phyloP scores from a whole-genome alignment of 2,797 vertebrate genomes.

The Limnodromus scolopaceus region DNA sequence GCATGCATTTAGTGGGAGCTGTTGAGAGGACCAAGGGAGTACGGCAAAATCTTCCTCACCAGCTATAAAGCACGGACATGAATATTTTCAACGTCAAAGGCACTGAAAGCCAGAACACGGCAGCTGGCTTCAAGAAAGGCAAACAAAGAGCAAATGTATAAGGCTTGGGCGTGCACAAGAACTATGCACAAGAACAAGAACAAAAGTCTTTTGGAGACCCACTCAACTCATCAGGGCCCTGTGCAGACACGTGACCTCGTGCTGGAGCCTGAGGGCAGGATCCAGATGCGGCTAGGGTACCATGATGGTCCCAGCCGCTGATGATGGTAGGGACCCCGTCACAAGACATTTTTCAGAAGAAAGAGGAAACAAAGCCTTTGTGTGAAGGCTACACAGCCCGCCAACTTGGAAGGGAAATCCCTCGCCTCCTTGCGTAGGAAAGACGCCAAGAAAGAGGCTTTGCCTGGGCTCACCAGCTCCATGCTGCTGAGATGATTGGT shows the following conservation, averaged over 20 bases:
- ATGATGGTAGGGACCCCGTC: accelerated
- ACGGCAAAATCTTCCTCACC: not conserved
- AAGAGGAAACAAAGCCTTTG: not conserved
- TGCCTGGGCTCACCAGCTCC: not conserved
- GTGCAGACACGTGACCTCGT: accelerated
- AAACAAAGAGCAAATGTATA: not conserved
- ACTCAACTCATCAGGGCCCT: not conserved
- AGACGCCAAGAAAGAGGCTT: not conserved
- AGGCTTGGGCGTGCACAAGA: not conserved
- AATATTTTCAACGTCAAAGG: not conserved
- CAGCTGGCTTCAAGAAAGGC: not conserved
- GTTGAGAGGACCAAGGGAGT: not conserved
- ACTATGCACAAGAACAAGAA: no score
- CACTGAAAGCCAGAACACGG: not conserved
- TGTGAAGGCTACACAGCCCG: not conserved
- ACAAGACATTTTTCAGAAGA: not conserved
- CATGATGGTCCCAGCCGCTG: accelerated
- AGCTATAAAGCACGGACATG: not conserved
- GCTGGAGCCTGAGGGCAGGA: not conserved
- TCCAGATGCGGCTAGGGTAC: no score
- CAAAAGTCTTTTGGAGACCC: not conserved
- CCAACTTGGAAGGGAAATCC: not conserved
- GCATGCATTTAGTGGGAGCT: not conserved
- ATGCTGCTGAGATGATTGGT: not conserved
- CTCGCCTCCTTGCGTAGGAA: not conserved